A percentile compares a stretch with the other conserved stretches of the same genome.
These are phyloP conservation scores for Taphrorychus bicolor DNA, from an alignment of 2,888 invertebrate genomes.

Conservation along the genomic window DNA sequence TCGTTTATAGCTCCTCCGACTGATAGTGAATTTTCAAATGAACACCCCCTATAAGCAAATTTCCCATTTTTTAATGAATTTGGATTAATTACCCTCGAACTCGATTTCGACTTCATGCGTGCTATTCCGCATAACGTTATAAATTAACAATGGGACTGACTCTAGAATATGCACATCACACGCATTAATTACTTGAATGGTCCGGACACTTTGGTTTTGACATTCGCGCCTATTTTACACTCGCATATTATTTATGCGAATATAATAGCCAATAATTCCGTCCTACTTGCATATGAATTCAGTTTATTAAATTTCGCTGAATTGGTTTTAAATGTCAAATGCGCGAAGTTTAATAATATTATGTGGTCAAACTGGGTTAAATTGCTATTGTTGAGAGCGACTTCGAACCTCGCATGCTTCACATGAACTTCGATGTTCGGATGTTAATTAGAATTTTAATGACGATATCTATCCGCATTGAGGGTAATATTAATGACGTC, in stretches of 20 bases:
- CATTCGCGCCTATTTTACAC: background rate
- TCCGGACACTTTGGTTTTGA: background rate
- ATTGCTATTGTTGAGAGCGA: background rate
- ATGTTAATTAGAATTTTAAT: no score
- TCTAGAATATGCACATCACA: background rate
- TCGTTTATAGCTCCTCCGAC: no score
- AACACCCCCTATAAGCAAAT: no score
- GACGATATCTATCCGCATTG: no score
- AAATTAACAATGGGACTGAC: background rate
- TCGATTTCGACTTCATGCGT: background rate
- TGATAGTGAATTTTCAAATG: no score
- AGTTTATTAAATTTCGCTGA: constrained; percentile 1
- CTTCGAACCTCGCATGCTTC: background rate
- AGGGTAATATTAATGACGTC: no score
- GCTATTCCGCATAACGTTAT: background rate
- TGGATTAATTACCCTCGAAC: background rate
- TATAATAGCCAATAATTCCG: constrained; percentile 4
- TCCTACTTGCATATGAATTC: background rate
- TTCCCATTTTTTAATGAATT: no score
- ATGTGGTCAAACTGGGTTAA: background rate
- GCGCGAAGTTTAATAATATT: constrained; percentile 1
- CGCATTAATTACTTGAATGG: constrained; percentile 7
- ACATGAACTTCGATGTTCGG: no score
- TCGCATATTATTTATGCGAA: constrained; percentile 1
- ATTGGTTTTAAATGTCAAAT: background rate